Evolutionary conservation across 2,888 invertebrate species (phyloP), one percentile per base, ranked within the genome.

Genomic region (Heliconius hortense): DNA sequence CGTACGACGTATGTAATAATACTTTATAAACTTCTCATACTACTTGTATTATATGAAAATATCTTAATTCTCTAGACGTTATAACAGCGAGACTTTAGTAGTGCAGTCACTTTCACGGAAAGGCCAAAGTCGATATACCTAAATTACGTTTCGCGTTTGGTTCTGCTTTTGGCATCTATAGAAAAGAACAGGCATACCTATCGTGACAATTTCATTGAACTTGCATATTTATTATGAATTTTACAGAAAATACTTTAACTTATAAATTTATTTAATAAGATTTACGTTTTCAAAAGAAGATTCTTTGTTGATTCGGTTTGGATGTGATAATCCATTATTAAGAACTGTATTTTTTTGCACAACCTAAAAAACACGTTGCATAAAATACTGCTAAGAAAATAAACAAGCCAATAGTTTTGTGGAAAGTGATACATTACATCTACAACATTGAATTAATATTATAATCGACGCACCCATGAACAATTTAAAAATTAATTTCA

Each of bases 101-200:
- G 48, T 68, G 48, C 60, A 35, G 39, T 60, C 59, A 71, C 18
- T 71, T 60, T 71, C 39, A 59, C 59, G 31, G 1, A 69, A 31
- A 56, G 53, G 31, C 56, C 69, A 59, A 59, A 69, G 48, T 67
- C 67, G 48, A 28, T 69, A 69, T 53, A 35, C 35, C 35, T 35
- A 69, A 53, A 53, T 53, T 69, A 69, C 31, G 48, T 11, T 68
- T 21, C 21, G 13, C 28, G 53, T 28, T 28, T 31, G 4, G 28
- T 68, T 28, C 68, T 68, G 68, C 48, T 28, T 48, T 48, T 53
- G 68, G 48, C 68, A 68, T 48, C 48, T 68, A 68, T 68, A 68
- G 48, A 68, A 28, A 53, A 68, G 48, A 48, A 21, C 68, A 53
- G 67, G 28, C 48, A 48, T 48, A 18, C 48, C 5, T 48, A 68